Base-by-base conservation (phyloP, 2,797 vertebrate genomes). In the Bothrops alternatus region DNA sequence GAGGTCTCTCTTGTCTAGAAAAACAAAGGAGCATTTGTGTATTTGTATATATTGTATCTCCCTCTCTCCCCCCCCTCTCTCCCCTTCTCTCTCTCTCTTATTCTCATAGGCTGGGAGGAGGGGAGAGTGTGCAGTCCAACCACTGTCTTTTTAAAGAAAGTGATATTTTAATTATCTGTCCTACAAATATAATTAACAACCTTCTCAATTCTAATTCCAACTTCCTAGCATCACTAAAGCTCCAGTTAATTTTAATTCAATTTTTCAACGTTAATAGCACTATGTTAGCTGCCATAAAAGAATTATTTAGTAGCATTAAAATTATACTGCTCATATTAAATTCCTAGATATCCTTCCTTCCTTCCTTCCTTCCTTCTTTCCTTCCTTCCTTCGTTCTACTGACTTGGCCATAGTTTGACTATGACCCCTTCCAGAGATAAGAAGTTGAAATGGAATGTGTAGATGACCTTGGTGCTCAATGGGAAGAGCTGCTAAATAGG, bases 271-370 rank as follows among this genome's bases (percentile, higher is more conserved):
- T 93, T 87, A 95, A 92, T 92, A 96, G 95, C 96, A 93, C 93
- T 96, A 94, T 96, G 94, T 97, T 96, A 94, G 95, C 94, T 97
- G 93, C 85, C 87, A 91, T 95, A 95, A 95, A 94, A 86, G 91
- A 96, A 94, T 96, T 96, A 96, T 97, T 97, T 97, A 96, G 95
- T 95, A 96, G 95, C 96, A 96, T 97, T 95, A 96, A 97, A 97
- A 97, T 96, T 91, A 94, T 93, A 95, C 94, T 95, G 92, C 92
- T 96, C 91, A 23, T 96, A 93, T 96, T 97, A 96, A 93, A 90
- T 93, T 94, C 91, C 89, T 92, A 89, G 65, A 91, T 93, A 63
- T 91, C 90, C 89, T 47, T 91, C 93, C 88, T 95, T 82, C 86
- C 93, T 89, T 96, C 96, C 94, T 94, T 6, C 37, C 14, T 25